Base-by-base conservation (phyloP, 2,113 vertebrate species). In the Manacus vitellinus region DNA sequence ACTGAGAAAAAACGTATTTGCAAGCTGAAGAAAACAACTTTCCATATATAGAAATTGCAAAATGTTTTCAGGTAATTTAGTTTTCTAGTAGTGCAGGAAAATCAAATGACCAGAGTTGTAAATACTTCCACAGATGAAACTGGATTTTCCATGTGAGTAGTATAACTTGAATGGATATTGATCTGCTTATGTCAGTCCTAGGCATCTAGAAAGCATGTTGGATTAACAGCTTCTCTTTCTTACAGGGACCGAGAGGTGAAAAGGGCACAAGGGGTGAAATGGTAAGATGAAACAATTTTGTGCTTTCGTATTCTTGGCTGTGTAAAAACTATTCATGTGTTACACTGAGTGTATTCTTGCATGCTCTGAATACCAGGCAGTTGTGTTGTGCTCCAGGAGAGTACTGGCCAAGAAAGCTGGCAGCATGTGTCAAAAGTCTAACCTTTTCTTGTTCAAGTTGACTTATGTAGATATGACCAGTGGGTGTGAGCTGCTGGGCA, bases 201-300 rank as follows among this genome's bases (percentile, higher is more conserved):
- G 79, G 70, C 25, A 22, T 12, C 65, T 85, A 74, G 58, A 68
- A 88, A 76, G 72, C 21, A 23, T 28, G 17, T 37, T 51, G 9
- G 83, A 71, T 85, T 87, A 94, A 94, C 28, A 62, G 37, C 81
- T 91, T 51, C 70, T 58, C 73, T 92, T 62, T 75, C 59, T 98
- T 95, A 66, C 96, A 99, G 99, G 99, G 99, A 70, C 97, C 88
- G 0, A 98, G 98, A 96, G 99, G 99, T 91, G 98, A 98, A 89
- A 99, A 98, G 95, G 99, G 99, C 97, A 97, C 90, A 86, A 94
- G 95, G 83, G 99, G 99, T 70, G 99, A 99, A 99, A 99, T 99
- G 98, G 99, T 99, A 98, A 99, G 98, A 96, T 90, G 89, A 93
- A 91, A 94, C 63, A 44, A 35, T 67, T 92, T 10, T 14, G 21